These are phyloP conservation scores for Enteromius unitaeniatus DNA, from an alignment of 2,797 vertebrate species.

Conservation along the genomic window DNA sequence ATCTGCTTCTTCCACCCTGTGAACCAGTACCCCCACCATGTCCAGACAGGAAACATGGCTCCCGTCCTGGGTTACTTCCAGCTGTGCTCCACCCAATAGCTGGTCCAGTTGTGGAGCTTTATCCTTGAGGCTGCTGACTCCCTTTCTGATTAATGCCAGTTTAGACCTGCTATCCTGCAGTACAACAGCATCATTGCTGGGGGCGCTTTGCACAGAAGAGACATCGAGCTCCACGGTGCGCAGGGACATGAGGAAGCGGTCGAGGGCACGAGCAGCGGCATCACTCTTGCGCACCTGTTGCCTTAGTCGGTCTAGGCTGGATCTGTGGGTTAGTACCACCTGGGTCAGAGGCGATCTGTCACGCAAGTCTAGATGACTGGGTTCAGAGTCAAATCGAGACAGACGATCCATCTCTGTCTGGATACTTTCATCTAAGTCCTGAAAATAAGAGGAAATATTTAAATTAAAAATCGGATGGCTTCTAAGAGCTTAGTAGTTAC, in stretches of 20 bases:
- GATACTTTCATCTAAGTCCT: constrained; percentile 81
- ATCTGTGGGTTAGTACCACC: constrained; percentile 79
- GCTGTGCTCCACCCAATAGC: constrained; percentile 76
- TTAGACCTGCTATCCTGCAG: constrained; percentile 69
- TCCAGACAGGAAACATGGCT: constrained; percentile 75
- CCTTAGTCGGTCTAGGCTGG: constrained; percentile 81
- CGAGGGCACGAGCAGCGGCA: constrained; percentile 81
- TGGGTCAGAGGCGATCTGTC: constrained; percentile 79
- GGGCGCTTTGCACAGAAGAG: constrained; percentile 62
- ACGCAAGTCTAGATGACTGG: constrained; percentile 78
- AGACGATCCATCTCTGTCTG: constrained; percentile 81
- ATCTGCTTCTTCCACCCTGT: constrained; percentile 72
- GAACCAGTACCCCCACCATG: constrained; percentile 73
- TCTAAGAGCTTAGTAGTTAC: not conserved
- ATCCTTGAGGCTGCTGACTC: constrained; percentile 78
- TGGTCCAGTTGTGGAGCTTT: constrained; percentile 85
- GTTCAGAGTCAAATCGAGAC: constrained; percentile 75
- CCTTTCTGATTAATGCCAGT: constrained; percentile 71
- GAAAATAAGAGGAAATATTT: not conserved
- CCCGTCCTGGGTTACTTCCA: constrained; percentile 76
- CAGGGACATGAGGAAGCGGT: constrained; percentile 86
- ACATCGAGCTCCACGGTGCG: constrained; percentile 76
- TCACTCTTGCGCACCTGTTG: constrained; percentile 81
- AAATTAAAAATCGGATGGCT: not conserved
- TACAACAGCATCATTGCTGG: constrained; percentile 61